phyloP scores from a whole-genome alignment of 2,797 vertebrate genomes.

The Sebastes minor region DNA sequence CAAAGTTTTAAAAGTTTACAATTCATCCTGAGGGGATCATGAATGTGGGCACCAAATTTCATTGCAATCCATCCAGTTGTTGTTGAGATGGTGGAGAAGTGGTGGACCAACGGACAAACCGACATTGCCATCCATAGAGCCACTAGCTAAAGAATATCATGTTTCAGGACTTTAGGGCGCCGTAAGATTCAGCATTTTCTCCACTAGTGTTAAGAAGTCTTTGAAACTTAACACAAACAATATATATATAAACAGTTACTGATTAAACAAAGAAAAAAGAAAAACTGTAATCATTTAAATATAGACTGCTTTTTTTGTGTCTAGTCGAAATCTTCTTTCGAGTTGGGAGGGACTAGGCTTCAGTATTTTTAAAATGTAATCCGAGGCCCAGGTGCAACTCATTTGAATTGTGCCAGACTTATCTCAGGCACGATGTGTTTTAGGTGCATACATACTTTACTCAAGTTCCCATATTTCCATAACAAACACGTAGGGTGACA shows the following conservation, averaged over 20 bases:
- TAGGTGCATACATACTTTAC: constrained; percentile 9
- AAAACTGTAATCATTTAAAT: background rate
- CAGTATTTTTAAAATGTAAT: background rate
- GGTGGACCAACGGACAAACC: background rate
- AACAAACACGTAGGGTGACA: constrained; percentile 33
- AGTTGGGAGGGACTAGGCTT: background rate
- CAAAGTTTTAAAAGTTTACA: too few relatives aligned
- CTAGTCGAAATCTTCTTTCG: background rate
- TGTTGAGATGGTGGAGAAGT: background rate
- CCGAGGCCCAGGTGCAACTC: background rate
- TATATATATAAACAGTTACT: background rate
- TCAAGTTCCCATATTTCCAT: constrained; percentile 43
- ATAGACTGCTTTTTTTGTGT: background rate
- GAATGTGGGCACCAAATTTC: background rate
- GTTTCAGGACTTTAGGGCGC: background rate
- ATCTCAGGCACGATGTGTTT: constrained; percentile 1
- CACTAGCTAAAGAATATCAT: background rate
- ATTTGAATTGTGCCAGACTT: background rate
- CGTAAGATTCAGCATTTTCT: background rate
- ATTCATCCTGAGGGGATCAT: background rate
- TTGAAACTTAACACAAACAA: background rate
- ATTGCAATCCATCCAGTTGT: background rate
- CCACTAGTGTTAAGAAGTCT: background rate
- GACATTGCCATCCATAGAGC: background rate
- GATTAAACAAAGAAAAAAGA: background rate